Evolutionary conservation across 1,140 invertebrate species (phyloP).

Genomic region (Leptinotarsa defecta): DNA sequence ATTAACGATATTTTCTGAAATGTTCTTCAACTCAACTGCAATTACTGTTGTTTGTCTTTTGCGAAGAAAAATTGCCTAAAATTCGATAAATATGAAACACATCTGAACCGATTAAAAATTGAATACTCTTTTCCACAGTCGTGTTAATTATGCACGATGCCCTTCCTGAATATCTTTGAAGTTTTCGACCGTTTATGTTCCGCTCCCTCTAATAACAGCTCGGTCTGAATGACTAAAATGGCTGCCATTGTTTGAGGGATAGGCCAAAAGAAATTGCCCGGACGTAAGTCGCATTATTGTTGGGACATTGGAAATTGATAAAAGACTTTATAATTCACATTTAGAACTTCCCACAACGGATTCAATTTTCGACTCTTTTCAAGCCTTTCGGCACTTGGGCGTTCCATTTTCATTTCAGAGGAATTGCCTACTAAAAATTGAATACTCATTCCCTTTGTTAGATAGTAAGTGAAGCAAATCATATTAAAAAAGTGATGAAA

Average conservation of each 20-base stretch:
- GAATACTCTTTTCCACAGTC: not conserved
- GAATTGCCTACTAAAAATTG: not conserved
- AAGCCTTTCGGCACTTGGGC: not conserved
- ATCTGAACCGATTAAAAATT: not conserved
- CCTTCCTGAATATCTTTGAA: not conserved
- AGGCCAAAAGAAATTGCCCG: slow-evolving; percentile 32
- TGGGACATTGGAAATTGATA: slow-evolving; percentile 32
- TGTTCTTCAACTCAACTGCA: too few relatives aligned
- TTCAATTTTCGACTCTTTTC: not conserved
- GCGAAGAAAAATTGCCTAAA: too few relatives aligned
- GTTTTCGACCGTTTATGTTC: not conserved
- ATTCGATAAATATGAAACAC: too few relatives aligned
- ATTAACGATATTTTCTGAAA: too few relatives aligned
- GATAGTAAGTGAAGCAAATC: too few relatives aligned
- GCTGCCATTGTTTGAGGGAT: slow-evolving; percentile 34
- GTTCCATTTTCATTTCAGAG: not conserved
- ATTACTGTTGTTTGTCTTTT: too few relatives aligned
- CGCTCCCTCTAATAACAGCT: not conserved
- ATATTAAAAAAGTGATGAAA: too few relatives aligned
- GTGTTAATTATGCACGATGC: not conserved
- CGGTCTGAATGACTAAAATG: slow-evolving; percentile 14
- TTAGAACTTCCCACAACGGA: not conserved
- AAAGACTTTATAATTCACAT: slow-evolving; percentile 33
- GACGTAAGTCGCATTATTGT: slow-evolving; percentile 33
- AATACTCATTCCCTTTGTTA: not conserved